Evolutionary conservation across 2,888 invertebrate species (phyloP), one percentile per base, ranked within the genome.

Genomic region (Allolobophora icterica): DNA sequence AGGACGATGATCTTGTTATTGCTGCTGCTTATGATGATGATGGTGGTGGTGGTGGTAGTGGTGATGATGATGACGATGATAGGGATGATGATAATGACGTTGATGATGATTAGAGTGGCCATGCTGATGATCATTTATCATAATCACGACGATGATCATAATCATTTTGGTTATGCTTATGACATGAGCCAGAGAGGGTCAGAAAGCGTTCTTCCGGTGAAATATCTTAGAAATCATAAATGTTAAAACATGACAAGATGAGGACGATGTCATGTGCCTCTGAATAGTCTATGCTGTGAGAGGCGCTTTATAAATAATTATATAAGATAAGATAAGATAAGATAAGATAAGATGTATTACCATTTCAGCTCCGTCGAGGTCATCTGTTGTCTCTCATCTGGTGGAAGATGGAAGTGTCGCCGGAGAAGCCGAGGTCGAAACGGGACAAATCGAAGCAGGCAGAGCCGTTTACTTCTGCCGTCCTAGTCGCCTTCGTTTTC

Each of bases 401-500:
- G 1, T 5, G 71, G n/a, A n/a, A 71, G 30, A 71, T 71, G 71
- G 71, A 71, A n/a, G 4, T n/a, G 30, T 71, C 71, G 71, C n/a
- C n/a, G 71, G 71, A 71, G 30, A 71, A 71, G 71, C 71, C 71
- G 8, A 87, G 87, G 34, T 35, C 87, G 34, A 87, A 38, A 19
- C 87, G 87, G 21, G 87, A 87, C 24, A 87, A 35, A 24, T 24
- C 87, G 24, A 87, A 87, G 87, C 87, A 87, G 87, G 21, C 87
- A 17, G 87, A 87, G 35, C 87, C 35, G 1, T 17, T 38, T 5
- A 87, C 87, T 19, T 34, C 84, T 24, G 84, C 91, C 35, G 84
- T 89, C 35, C 90, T 92, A 8, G 90, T 90, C 17, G 87, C 90
- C 40, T 84, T 91, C 40, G 90, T 92, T 24, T 87, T 92, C 21